Percentiles rank a stretch among this genome's conserved stretches.
These are phyloP conservation scores for Theretra japonica DNA, from an alignment of 2,888 invertebrate genomes.

Conservation along the genomic window DNA sequence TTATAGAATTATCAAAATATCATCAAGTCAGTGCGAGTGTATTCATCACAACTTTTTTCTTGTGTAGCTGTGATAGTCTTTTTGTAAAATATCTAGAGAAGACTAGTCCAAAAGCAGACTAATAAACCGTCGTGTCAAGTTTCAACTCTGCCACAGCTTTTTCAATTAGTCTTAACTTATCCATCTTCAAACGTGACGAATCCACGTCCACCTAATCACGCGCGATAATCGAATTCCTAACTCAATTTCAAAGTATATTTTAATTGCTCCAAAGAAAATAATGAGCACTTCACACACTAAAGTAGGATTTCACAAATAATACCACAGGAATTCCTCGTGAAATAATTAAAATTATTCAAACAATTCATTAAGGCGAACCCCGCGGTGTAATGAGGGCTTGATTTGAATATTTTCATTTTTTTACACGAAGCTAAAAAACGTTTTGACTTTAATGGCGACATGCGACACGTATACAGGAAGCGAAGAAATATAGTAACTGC, in stretches of 20 bases:
- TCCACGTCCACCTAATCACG: not conserved
- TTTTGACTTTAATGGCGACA: conserved; percentile 50
- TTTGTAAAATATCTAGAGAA: too few relatives aligned
- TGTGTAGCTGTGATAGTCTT: too few relatives aligned
- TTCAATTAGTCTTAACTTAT: not conserved
- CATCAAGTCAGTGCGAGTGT: too few relatives aligned
- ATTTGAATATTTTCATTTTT: conserved; percentile 74
- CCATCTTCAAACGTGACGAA: not conserved
- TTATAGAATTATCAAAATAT: too few relatives aligned
- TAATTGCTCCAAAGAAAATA: conserved; percentile 7
- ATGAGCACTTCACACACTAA: not conserved
- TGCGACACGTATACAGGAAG: conserved; percentile 57
- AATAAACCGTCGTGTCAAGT: too few relatives aligned
- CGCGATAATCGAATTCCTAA: not conserved
- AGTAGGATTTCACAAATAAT: not conserved
- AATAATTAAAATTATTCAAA: conserved; percentile 49
- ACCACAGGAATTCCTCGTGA: conserved; percentile 30
- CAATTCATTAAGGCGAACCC: conserved; percentile 66
- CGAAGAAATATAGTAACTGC: conserved; percentile 31
- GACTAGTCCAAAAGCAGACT: too few relatives aligned
- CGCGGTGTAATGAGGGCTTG: conserved; percentile 66
- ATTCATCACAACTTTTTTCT: too few relatives aligned
- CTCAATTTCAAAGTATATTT: not conserved
- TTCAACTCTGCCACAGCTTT: not conserved
- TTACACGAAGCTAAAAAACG: conserved; percentile 18